A percentile compares a stretch with the other conserved stretches of the same genome.
Conservation (phyloP, 2,113 vertebrate species). For the Phasianus colchicus region DNA sequence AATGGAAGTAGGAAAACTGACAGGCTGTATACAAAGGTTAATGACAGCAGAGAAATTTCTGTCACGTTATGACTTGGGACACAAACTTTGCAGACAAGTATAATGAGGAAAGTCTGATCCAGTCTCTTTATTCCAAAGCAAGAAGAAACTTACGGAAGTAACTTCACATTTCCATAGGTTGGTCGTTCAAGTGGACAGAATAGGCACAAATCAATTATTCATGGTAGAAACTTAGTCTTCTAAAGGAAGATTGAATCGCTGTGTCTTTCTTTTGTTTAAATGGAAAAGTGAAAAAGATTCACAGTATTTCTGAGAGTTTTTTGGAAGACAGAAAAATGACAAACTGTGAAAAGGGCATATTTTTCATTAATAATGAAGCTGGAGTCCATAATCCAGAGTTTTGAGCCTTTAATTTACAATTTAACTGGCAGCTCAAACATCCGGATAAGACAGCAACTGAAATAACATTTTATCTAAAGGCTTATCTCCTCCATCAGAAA, state of each 20-base stretch:
- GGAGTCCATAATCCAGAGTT: slow-evolving; percentile 63
- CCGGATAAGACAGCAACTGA: slow-evolving; percentile 72
- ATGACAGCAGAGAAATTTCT: neutral
- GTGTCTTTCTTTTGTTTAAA: neutral
- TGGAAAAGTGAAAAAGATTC: neutral
- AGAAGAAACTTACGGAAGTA: neutral
- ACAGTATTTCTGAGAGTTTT: neutral
- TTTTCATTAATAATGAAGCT: slow-evolving; percentile 63
- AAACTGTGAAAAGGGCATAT: slow-evolving; percentile 41
- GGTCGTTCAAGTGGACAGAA: slow-evolving; percentile 10
- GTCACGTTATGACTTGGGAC: neutral
- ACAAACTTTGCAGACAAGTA: neutral
- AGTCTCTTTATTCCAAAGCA: neutral
- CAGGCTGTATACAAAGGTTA: neutral
- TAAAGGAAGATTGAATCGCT: neutral
- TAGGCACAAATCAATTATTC: slow-evolving; percentile 6
- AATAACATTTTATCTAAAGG: slow-evolving; percentile 78
- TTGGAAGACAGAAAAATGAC: slow-evolving; percentile 19
- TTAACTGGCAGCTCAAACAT: slow-evolving; percentile 73
- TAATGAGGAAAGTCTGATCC: neutral
- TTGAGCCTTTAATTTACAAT: slow-evolving; percentile 75
- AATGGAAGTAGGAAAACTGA: neutral
- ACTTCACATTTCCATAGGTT: neutral
- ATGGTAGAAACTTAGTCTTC: neutral
- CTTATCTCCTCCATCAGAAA: slow-evolving; percentile 85